These are phyloP conservation scores for Leptinotarsa lineolata DNA, from an alignment of 1,140 invertebrate species.

Conservation along the genomic window DNA sequence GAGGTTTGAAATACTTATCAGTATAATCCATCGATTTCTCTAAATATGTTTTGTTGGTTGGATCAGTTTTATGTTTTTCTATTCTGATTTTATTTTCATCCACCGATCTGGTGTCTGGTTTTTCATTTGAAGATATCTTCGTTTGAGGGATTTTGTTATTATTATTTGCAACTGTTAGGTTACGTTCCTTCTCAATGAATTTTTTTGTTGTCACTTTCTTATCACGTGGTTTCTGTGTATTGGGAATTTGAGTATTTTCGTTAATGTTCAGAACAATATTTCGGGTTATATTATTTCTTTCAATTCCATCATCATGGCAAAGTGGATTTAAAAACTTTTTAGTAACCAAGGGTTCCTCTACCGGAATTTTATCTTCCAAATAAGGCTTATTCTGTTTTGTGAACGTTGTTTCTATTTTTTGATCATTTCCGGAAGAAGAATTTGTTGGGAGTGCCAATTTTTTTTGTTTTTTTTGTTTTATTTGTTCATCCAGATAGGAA, in stretches of 20 bases:
- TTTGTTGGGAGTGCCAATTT: neutral
- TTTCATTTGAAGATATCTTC: neutral
- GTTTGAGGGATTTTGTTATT: neutral
- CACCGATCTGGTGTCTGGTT: neutral
- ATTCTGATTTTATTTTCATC: slow-evolving; percentile 29
- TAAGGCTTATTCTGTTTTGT: neutral
- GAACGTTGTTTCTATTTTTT: neutral
- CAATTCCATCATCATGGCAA: slow-evolving; percentile 41
- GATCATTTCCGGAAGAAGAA: neutral
- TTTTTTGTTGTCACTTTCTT: slow-evolving; percentile 36
- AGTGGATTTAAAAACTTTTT: slow-evolving; percentile 49
- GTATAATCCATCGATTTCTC: slow-evolving; percentile 30
- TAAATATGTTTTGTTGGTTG: neutral
- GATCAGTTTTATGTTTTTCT: neutral
- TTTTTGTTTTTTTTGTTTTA: neutral
- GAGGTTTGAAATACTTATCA: slow-evolving; percentile 36
- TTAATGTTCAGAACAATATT: neutral
- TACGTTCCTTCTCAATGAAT: slow-evolving; percentile 33
- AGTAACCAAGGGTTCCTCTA: slow-evolving; percentile 47
- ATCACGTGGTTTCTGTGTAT: neutral
- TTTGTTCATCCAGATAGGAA: no score
- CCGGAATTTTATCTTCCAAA: slow-evolving; percentile 43
- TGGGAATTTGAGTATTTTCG: neutral
- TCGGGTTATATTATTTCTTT: slow-evolving; percentile 24
- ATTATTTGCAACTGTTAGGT: neutral